Conservation (phyloP, 2,797 vertebrate species). For the Buphagus erythrorhynchus region DNA sequence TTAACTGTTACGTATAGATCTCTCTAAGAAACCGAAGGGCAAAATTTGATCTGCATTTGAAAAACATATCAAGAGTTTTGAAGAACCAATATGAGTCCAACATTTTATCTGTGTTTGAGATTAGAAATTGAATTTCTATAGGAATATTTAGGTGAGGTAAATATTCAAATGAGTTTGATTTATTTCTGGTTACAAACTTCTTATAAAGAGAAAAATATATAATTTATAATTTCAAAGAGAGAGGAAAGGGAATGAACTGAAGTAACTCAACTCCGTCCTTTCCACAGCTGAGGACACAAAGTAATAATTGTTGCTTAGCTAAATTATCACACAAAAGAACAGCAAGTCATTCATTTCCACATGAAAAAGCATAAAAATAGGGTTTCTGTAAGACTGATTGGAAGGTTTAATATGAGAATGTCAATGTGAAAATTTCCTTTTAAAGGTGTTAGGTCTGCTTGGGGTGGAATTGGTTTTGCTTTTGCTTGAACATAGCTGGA, state of each 20-base stretch:
- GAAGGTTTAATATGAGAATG: slow-evolving; percentile 5
- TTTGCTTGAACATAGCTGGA: neutral
- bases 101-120: neutral
- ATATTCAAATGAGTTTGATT: neutral
- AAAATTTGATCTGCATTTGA: neutral
- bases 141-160: neutral
- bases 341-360: slow-evolving; percentile 66
- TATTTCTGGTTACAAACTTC: neutral
- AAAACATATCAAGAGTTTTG: neutral
- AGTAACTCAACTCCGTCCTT: slow-evolving; percentile 45
- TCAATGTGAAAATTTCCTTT: neutral
- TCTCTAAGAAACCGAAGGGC: neutral
- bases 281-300: slow-evolving; percentile 64
- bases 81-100: neutral
- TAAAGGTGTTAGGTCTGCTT: neutral
- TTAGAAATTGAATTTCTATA: neutral
- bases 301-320: slow-evolving; percentile 63
- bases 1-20: neutral
- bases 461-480: neutral
- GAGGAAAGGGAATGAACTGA: slow-evolving; percentile 13
- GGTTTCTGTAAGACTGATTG: slow-evolving; percentile 70
- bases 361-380: slow-evolving; percentile 63
- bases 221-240: slow-evolving; percentile 8
- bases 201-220: neutral
- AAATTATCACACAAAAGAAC: slow-evolving; percentile 64